Evolutionary conservation across 2,113 vertebrate species (phyloP), one percentile per base, ranked within the genome.

Genomic region (Apus apus): DNA sequence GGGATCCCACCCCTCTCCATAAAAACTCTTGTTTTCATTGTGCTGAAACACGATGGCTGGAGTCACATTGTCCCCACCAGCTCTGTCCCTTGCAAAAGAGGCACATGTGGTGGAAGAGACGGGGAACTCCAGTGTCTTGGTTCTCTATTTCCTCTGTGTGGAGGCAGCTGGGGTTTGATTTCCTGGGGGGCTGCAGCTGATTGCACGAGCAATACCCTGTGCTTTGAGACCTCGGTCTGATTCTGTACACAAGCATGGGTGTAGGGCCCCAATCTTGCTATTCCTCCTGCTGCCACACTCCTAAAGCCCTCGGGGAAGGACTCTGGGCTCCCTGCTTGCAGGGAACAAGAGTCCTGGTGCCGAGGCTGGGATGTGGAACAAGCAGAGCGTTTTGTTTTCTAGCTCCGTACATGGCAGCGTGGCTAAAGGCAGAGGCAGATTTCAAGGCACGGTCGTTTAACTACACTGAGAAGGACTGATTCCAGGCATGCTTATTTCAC

Each of bases 401-500:
- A 46, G 87, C 94, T 87, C 80, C 3, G 22, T 93, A 87, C 66
- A 61, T 87, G 81, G 94, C 91, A 96, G 95, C 82, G 75, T 96
- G 90, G 93, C 95, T 94, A 95, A 97, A 96, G 0, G 95, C 34
- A 7, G 71, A 96, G 96, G 96, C 95, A 94, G 94, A 71, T 96
- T 91, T 95, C 94, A 88, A 91, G 85, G 95, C 96, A 96, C 43
- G 91, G 89, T 96, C 34, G 60, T 96, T 97, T 96, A 94, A 90
- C 90, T 93, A 95, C 93, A 93, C 90, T 89, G 94, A 87, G 85
- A 96, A 95, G 0, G 51, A 40, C 94, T 96, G 96, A 89, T 96
- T 93, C 93, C 89, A 67, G 94, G 93, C 91, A 96, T 90, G 95
- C 94, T 91, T 87, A 90, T 97, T 96, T 96, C 94, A 97, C 96